phyloP scores from a whole-genome alignment of 2,113 vertebrate species.

The Alosa alosa region DNA sequence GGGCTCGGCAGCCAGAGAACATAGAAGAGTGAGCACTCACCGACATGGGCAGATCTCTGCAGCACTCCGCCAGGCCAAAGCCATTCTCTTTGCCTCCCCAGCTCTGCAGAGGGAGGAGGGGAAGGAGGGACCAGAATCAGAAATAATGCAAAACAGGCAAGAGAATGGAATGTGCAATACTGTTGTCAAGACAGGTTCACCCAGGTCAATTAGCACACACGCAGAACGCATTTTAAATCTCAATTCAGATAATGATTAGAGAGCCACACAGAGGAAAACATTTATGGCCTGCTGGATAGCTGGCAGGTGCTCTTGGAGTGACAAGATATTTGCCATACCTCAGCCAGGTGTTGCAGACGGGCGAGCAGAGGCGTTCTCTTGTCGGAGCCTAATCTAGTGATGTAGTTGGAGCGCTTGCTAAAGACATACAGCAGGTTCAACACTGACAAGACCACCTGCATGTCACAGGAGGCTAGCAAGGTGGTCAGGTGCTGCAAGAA shows the following conservation, averaged over 20 bases:
- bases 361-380: constrained; percentile 90
- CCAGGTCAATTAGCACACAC: constrained; percentile 29
- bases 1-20: background rate
- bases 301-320: background rate
- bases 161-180: background rate
- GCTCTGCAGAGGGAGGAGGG: constrained; percentile 72
- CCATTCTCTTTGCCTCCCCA: constrained; percentile 98
- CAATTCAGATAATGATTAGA: background rate
- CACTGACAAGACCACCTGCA: constrained; percentile 96
- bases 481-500: constrained; percentile 86
- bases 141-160: background rate
- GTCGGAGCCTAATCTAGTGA: constrained; percentile 91
- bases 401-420: constrained; percentile 97
- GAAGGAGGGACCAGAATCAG: background rate
- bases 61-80: constrained; percentile 94
- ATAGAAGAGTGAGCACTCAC: constrained; percentile 61
- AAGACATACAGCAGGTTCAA: constrained; percentile 97
- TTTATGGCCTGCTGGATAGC: background rate
- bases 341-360: constrained; percentile 91
- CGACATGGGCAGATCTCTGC: constrained; percentile 88
- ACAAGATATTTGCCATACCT: constrained; percentile 67
- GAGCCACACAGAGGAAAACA: background rate
- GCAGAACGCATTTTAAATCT: constrained; percentile 26
- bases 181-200: background rate
- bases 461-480: constrained; percentile 93